Conservation (phyloP, 2,888 invertebrate species). For the Cataglyphis albicans region DNA sequence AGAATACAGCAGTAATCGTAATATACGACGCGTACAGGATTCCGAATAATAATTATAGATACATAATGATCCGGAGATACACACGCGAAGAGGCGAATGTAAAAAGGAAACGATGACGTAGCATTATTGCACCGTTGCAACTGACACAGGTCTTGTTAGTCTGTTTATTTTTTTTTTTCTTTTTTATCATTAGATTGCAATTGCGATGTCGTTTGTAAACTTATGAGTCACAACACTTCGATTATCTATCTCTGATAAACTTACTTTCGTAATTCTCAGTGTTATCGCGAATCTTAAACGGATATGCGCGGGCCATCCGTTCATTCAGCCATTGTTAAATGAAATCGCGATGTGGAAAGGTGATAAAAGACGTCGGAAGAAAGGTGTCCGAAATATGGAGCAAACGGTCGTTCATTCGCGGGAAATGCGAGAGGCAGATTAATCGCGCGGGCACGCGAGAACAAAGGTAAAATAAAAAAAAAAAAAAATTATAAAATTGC, state of each 20-base stretch:
- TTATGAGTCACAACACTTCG: background rate
- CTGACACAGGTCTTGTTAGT: background rate
- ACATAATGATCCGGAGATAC: background rate
- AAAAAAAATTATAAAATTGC: conserved; percentile 1
- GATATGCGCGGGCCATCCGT: background rate
- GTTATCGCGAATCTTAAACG: conserved; percentile 29
- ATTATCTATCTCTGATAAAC: background rate
- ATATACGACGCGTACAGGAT: background rate
- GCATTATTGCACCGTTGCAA: background rate
- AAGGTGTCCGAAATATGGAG: conserved; percentile 40
- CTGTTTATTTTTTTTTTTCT: no score
- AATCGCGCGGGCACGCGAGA: conserved; percentile 46
- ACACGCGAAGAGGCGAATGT: background rate
- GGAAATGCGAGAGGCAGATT: conserved; percentile 44
- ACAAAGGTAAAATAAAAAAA: conserved; percentile 49
- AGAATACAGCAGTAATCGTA: background rate
- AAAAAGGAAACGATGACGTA: background rate
- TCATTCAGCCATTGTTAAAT: conserved; percentile 23
- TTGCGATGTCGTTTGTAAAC: background rate
- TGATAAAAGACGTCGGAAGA: conserved; percentile 6
- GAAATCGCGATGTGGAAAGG: background rate
- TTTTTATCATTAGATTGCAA: background rate
- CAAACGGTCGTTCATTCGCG: conserved; percentile 48
- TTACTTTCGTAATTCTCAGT: conserved; percentile 26
- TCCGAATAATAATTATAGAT: conserved; percentile 2